A percentile compares a stretch with the other conserved stretches of the same genome.
These are phyloP conservation scores for Amphiprion ocellaris DNA, from an alignment of 2,113 vertebrate species.

Conservation along the genomic window DNA sequence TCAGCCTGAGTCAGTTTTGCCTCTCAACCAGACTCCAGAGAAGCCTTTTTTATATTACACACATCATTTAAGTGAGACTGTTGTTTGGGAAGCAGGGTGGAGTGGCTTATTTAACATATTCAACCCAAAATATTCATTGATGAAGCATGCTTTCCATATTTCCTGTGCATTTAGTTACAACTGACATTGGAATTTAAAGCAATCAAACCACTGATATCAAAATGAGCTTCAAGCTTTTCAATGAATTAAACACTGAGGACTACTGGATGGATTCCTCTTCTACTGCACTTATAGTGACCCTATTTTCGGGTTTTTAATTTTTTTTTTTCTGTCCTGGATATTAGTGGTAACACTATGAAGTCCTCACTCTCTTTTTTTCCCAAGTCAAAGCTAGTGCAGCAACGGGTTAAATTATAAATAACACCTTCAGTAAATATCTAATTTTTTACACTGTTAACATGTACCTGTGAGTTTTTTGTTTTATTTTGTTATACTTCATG, in stretches of 20 bases:
- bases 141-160: not conserved
- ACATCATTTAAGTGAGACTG: slow-evolving; percentile 20
- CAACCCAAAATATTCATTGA: not conserved
- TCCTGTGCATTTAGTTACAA: not conserved
- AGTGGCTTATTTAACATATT: slow-evolving; percentile 5
- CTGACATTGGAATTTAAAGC: not conserved
- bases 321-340: too few species aligned
- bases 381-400: too few species aligned
- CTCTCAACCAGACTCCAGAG: slow-evolving; percentile 12
- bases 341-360: too few species aligned
- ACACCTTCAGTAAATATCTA: too few species aligned
- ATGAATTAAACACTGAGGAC: slow-evolving; percentile 18
- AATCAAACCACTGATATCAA: not conserved
- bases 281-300: not conserved
- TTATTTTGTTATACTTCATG: too few species aligned
- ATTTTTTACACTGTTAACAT: too few species aligned
- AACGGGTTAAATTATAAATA: too few species aligned
- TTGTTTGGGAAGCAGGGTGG: slow-evolving; percentile 7
- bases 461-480: too few species aligned
- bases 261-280: slow-evolving; percentile 4
- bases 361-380: too few species aligned
- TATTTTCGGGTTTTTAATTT: not conserved
- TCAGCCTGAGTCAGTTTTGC: slow-evolving; percentile 17
- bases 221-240: not conserved
- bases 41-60: slow-evolving; percentile 2